Base-by-base conservation (phyloP, 2,113 vertebrate species). In the Melierax canorus region DNA sequence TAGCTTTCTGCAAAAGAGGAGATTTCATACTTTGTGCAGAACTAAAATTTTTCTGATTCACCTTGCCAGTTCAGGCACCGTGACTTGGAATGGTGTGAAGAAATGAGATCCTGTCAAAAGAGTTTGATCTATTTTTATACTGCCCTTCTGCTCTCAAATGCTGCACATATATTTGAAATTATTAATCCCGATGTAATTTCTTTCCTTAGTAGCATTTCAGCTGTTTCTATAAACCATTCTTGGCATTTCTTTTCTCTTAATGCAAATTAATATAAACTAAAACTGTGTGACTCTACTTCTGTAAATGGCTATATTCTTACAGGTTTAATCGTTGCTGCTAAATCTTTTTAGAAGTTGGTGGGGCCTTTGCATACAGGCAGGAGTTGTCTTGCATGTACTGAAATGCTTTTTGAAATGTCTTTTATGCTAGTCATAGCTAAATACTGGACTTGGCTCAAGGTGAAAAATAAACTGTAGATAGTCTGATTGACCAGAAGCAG, bases 131-230 rank as follows among this genome's bases (percentile, higher is more conserved):
- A 50, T 94, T 92, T 96, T 93, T 88, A 62, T 58, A 27, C 62
- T 66, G 43, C 56, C 53, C 81, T 95, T 95, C 30, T 94, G 48
- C 90, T 94, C 50, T 96, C 71, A 92, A 85, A 79, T 90, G 58
- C 27, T 90, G 30, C 62, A 64, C 4, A 6, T 88, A 3, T 73
- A 88, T 86, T 91, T 95, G 59, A 93, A 96, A 83, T 88, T 86
- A 92, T 83, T 88, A 86, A 83, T 93, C 21, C 11, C 9, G 24
- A 20, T 83, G n/a, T 39, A 3, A 30, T 69, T 94, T 75, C 21
- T 92, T 88, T 74, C 64, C 46, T 75, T 66, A 59, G 85, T 16
- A 91, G 60, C 3, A 3, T 88, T 93, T 95, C n/a, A 58, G 41
- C 36, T 95, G 19, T 73, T 95, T 93, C 2, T 17, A 4, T 20